Percentiles rank a stretch among this genome's conserved stretches.
Conservation (phyloP, 2,113 vertebrate species). For the Heterotilapia buettikoferi region DNA sequence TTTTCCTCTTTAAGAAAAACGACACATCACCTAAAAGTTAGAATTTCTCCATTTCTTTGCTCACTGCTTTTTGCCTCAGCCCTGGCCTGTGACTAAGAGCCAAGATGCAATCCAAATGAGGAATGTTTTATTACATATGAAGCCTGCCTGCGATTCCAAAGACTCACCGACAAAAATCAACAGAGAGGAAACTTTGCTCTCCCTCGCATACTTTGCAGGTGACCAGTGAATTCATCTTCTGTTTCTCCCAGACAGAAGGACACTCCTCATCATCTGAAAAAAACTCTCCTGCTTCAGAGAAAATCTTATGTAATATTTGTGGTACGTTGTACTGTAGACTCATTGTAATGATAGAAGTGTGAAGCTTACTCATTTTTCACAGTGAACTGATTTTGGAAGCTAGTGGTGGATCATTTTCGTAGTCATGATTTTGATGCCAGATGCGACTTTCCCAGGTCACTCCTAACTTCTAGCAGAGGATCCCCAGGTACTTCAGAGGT, state of each 20-base stretch:
- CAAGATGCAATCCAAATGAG: slow-evolving; percentile 39
- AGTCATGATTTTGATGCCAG: neutral
- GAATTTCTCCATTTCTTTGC: neutral
- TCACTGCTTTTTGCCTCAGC: neutral
- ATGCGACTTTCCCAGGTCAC: neutral
- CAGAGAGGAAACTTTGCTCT: slow-evolving; percentile 25
- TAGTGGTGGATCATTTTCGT: neutral
- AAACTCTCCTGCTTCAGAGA: slow-evolving; percentile 19
- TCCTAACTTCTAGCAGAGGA: neutral
- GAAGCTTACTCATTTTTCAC: slow-evolving; percentile 20
- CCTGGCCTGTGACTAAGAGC: neutral
- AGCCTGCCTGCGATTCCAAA: slow-evolving; percentile 39
- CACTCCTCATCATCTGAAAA: neutral
- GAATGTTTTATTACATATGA: slow-evolving; percentile 39
- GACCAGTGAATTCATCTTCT: slow-evolving; percentile 16
- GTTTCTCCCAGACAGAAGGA: slow-evolving; percentile 25
- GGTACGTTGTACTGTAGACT: slow-evolving; percentile 6
- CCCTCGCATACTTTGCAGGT: slow-evolving; percentile 1
- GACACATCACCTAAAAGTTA: neutral
- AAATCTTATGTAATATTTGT: slow-evolving; percentile 27
- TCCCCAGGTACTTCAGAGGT: neutral
- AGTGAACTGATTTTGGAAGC: neutral
- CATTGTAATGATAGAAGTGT: slow-evolving; percentile 1
- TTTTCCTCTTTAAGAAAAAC: neutral
- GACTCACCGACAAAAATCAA: neutral